Evolutionary conservation across 2,113 vertebrate species (phyloP).

Genomic region (Lagopus muta): DNA sequence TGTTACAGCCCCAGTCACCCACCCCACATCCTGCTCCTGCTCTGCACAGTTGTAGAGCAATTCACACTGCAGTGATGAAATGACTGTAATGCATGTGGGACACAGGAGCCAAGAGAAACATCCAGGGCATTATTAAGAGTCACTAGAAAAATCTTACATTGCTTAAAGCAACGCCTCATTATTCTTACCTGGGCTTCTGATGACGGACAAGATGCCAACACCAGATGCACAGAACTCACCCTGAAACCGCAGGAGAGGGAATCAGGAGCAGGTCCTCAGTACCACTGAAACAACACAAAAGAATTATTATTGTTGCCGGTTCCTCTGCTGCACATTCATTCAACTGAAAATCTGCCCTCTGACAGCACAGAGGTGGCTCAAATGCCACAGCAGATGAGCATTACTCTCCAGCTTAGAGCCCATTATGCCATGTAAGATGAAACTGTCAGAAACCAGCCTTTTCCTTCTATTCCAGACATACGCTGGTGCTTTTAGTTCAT

Average conservation of each 20-base stretch:
- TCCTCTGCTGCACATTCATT: neutral
- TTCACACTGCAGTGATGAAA: constrained; percentile 19
- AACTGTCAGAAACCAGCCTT: constrained; percentile 45
- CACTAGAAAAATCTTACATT: constrained; percentile 53
- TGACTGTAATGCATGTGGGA: neutral
- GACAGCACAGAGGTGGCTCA: constrained; percentile 43
- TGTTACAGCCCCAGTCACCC: constrained; percentile 30
- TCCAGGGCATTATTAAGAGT: constrained; percentile 36
- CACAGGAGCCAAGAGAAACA: constrained; percentile 31
- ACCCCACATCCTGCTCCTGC: constrained; percentile 16
- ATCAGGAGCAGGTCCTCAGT: constrained; percentile 11
- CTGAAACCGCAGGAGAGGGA: constrained; percentile 35
- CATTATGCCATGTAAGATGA: neutral
- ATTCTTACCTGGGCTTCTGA: constrained; percentile 55
- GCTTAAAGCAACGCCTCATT: constrained; percentile 19
- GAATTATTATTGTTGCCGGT: constrained; percentile 51
- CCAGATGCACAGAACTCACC: constrained; percentile 32
- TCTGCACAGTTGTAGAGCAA: neutral
- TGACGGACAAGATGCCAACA: constrained; percentile 60
- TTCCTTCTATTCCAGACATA: constrained; percentile 47
- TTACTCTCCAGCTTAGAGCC: constrained; percentile 15
- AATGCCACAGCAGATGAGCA: constrained; percentile 37
- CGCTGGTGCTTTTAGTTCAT: constrained; percentile 50
- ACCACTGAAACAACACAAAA: constrained; percentile 45
- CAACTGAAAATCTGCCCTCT: constrained; percentile 36